Evolutionary conservation across 2,888 invertebrate genomes (phyloP).

Genomic region (Parnassius mnemosyne): DNA sequence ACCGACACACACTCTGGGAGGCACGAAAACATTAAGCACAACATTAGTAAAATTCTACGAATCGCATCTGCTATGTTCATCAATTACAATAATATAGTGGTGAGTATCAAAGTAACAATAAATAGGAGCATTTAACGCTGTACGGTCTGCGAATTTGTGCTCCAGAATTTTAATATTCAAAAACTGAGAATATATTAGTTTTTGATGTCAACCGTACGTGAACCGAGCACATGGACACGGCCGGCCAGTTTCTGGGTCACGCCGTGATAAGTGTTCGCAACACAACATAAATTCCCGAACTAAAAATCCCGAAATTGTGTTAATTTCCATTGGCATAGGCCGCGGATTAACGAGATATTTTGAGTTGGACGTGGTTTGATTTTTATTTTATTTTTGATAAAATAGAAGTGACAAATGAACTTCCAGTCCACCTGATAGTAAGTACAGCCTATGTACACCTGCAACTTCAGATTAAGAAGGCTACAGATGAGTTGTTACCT

Average conservation of each 20-base stretch:
- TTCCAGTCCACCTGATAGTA: no score
- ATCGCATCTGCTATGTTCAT: neutral
- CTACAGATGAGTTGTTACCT: no score
- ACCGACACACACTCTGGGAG: neutral
- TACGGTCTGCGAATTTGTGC: constrained; percentile 39
- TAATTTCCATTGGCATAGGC: constrained; percentile 1
- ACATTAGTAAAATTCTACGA: neutral
- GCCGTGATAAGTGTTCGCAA: constrained; percentile 11
- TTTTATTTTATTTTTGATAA: no score
- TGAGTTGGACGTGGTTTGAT: neutral
- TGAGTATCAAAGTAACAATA: constrained; percentile 41
- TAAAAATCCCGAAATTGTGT: constrained; percentile 3
- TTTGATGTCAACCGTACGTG: neutral
- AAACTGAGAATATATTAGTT: constrained; percentile 17
- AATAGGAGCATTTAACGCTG: constrained; percentile 41
- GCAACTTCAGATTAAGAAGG: no score
- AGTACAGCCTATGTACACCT: no score
- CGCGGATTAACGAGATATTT: neutral
- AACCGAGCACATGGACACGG: neutral
- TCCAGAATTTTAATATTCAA: constrained; percentile 47
- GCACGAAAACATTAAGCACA: neutral
- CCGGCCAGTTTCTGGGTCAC: constrained; percentile 18
- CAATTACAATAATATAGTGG: constrained; percentile 24
- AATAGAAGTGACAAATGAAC: no score
- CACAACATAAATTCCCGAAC: constrained; percentile 12